A percentile compares a stretch with the other conserved stretches of the same genome.
These are phyloP conservation scores for Liasis olivaceus DNA, from an alignment of 2,797 vertebrate genomes.

Conservation along the genomic window DNA sequence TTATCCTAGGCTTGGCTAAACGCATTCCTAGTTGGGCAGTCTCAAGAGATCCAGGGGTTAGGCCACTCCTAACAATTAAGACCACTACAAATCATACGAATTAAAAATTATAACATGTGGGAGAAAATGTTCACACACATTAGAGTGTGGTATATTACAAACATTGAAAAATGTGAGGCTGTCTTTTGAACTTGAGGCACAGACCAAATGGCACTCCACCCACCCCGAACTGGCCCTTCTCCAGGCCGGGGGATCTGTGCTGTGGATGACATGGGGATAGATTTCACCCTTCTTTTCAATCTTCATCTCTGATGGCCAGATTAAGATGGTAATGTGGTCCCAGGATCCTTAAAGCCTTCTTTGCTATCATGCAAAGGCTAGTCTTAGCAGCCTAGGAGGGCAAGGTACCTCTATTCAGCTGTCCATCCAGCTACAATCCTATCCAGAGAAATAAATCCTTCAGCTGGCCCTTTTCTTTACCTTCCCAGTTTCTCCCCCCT, in stretches of 20 bases:
- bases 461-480: slow-evolving; percentile 44
- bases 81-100: not conserved
- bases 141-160: no score
- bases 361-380: not conserved
- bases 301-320: not conserved
- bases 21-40: not conserved
- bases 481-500: not conserved
- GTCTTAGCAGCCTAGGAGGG: slow-evolving; percentile 47
- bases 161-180: no score
- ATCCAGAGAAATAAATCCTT: slow-evolving; percentile 48
- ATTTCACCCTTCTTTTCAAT: not conserved
- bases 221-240: not conserved
- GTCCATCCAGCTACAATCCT: slow-evolving; percentile 56
- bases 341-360: not conserved
- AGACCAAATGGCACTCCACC: not conserved
- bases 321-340: not conserved
- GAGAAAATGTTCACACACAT: not conserved
- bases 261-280: not conserved
- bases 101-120: not conserved
- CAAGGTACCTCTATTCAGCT: slow-evolving; percentile 61
- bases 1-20: not conserved
- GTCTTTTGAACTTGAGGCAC: not conserved
- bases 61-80: not conserved
- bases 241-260: not conserved
- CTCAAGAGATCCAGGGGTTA: not conserved